Percentiles rank a stretch among this genome's conserved stretches.
Evolutionary conservation across 2,888 invertebrate genomes (phyloP).

Genomic region (Polietes domitor): DNA sequence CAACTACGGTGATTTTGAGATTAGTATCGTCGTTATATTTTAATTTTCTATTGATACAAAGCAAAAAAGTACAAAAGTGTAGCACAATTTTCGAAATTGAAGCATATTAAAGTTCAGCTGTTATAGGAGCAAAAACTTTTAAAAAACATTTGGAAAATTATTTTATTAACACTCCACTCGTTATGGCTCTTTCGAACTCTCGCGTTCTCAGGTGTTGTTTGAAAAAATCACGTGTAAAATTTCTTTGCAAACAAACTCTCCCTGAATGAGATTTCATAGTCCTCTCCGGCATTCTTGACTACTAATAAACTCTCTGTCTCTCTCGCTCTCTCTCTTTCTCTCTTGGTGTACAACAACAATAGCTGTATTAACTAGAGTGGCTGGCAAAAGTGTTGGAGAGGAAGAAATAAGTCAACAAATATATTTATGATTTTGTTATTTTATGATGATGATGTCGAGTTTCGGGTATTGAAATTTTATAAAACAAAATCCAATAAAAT

Average conservation of each 20-base stretch:
- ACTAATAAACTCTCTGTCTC: not conserved
- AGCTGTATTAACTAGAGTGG: too few species aligned
- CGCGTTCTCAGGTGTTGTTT: slow-evolving; percentile 15
- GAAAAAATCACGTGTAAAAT: slow-evolving; percentile 25
- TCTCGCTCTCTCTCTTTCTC: too few species aligned
- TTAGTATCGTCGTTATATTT: not conserved
- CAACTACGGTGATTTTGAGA: slow-evolving; percentile 41
- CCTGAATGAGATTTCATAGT: not conserved
- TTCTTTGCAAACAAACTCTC: slow-evolving; percentile 6
- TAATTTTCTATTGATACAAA: not conserved
- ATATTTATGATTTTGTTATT: not conserved
- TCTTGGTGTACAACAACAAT: not conserved
- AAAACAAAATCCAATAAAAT: slow-evolving; percentile 13
- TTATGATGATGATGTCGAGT: not conserved
- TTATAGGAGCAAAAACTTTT: not conserved
- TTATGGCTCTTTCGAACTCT: not conserved
- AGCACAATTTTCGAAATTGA: not conserved
- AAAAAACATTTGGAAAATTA: not conserved
- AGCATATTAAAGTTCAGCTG: not conserved
- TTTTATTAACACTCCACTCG: slow-evolving; percentile 13
- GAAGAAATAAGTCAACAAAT: not conserved
- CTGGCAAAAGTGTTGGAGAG: too few species aligned
- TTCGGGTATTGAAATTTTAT: not conserved
- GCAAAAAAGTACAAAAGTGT: not conserved
- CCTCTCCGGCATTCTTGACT: too few species aligned